phyloP scores from a whole-genome alignment of 53 echinoderm and acorn worm genomes.

The Stichopus horrens region DNA sequence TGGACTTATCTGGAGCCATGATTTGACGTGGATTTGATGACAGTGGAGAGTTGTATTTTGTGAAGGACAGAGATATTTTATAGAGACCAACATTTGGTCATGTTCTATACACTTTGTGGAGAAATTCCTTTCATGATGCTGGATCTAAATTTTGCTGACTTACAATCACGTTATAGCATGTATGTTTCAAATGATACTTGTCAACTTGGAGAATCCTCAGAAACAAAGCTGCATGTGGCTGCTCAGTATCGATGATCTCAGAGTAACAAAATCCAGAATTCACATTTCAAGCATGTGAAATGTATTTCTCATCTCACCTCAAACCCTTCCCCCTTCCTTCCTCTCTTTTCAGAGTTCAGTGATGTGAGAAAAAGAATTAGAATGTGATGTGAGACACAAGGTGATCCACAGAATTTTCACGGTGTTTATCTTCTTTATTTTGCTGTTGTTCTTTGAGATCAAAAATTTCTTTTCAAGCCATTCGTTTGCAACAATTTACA shows the following conservation, averaged over 20 bases:
- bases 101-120: background rate
- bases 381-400: background rate
- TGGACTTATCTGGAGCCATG: background rate
- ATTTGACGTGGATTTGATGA: background rate
- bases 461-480: background rate
- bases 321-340: no score
- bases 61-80: constrained; percentile 18
- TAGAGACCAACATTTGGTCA: constrained; percentile 13
- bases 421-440: background rate
- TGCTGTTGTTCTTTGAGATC: background rate
- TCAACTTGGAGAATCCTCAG: no score
- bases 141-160: no score
- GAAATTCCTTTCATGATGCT: no score
- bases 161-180: no score
- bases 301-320: no score
- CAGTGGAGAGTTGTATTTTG: background rate
- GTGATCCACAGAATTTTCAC: background rate
- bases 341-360: no score
- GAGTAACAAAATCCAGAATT: no score
- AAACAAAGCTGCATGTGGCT: no score
- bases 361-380: background rate
- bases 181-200: no score
- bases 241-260: no score
- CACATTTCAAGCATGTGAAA: no score
- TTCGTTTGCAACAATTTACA: background rate